Percentiles rank a stretch among this genome's conserved stretches.
Evolutionary conservation across 2,797 vertebrate species (phyloP).

Genomic region (Cacajao melanocephalus): DNA sequence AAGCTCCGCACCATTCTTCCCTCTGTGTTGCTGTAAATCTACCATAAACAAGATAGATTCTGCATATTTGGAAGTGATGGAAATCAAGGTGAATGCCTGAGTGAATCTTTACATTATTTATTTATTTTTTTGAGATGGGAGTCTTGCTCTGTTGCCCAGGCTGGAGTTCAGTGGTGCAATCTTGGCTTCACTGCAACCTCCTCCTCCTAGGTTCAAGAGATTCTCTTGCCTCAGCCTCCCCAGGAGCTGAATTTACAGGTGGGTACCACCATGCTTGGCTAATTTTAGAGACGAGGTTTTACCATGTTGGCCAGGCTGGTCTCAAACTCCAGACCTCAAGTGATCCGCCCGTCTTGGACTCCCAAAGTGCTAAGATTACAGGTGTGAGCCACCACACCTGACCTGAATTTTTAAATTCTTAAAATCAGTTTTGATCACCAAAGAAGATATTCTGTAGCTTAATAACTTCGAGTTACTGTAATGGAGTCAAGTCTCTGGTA

Average conservation of each 20-base stretch:
- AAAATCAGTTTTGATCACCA: conserved; percentile 56
- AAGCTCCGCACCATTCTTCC: background rate
- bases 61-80: background rate
- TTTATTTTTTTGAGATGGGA: background rate
- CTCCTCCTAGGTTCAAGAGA: background rate
- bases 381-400: background rate
- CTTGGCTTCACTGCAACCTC: background rate
- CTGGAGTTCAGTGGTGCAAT: background rate
- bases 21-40: background rate
- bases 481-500: conserved; percentile 1
- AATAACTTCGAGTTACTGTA: conserved; percentile 42
- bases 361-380: background rate
- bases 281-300: background rate
- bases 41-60: background rate
- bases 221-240: background rate
- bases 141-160: background rate
- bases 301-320: background rate
- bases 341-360: background rate
- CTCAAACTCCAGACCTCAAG: background rate
- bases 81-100: conserved; percentile 42
- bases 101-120: conserved; percentile 56
- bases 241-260: background rate
- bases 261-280: background rate
- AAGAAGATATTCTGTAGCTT: conserved; percentile 59
- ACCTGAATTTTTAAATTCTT: background rate